phyloP scores from a whole-genome alignment of 2,797 vertebrate species.

The Cossypha polioptera region DNA sequence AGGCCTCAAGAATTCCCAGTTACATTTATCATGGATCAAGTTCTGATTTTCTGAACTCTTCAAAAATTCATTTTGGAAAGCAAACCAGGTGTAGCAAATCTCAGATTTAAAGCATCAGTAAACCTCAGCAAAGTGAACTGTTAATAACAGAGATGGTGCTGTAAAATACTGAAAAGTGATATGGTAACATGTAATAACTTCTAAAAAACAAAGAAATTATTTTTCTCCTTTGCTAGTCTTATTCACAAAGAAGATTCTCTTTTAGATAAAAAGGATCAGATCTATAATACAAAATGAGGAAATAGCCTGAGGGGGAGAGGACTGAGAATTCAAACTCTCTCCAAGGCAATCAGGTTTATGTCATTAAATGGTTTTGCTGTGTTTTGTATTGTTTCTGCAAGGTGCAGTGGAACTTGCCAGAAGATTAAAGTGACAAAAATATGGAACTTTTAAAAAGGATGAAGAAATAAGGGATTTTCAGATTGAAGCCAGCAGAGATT shows the following conservation, averaged over 20 bases:
- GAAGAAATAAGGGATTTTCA: neutral
- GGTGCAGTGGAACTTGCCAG: neutral
- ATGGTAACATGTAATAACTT: neutral
- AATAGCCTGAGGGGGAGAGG: neutral
- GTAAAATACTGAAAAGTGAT: neutral
- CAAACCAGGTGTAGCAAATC: neutral
- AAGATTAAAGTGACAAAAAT: constrained; percentile 24
- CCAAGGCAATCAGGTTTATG: neutral
- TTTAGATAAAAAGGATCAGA: neutral
- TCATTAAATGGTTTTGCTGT: neutral
- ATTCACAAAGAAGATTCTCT: neutral
- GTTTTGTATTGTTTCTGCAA: neutral
- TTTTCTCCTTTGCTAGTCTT: neutral
- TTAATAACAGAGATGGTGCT: neutral
- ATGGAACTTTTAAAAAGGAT: neutral
- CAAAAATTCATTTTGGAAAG: neutral
- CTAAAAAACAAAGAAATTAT: neutral
- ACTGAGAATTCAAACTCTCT: neutral
- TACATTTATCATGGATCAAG: neutral
- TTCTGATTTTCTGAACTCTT: neutral
- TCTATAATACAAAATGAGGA: neutral
- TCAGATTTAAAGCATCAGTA: neutral
- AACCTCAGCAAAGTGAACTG: neutral
- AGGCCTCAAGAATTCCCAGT: neutral
- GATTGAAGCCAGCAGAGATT: neutral